Evolutionary conservation across 2,797 vertebrate species (phyloP).

Genomic region (Ispidina picta): DNA sequence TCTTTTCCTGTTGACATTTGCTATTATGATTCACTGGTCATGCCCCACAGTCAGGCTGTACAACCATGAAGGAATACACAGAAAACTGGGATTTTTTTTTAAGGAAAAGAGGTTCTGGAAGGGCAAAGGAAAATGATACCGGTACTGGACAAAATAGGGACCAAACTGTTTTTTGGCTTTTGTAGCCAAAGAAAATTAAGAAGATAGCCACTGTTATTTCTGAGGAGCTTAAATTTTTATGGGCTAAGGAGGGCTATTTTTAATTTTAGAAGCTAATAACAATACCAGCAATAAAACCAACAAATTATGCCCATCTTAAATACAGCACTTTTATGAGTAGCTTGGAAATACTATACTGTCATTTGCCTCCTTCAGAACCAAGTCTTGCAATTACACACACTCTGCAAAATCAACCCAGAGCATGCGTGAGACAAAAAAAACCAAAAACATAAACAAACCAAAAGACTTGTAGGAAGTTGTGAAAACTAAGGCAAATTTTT

Average conservation of each 20-base stretch:
- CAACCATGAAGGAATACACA: not conserved
- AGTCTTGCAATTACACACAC: not conserved
- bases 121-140: not conserved
- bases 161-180: not conserved
- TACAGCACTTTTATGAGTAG: not conserved
- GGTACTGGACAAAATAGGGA: not conserved
- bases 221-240: not conserved
- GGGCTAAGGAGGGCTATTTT: not conserved
- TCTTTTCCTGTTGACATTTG: slow-evolving; percentile 57
- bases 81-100: not conserved
- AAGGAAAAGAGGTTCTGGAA: not conserved
- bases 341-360: not conserved
- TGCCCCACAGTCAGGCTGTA: slow-evolving; percentile 19
- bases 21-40: not conserved
- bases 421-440: not conserved
- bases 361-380: slow-evolving; percentile 11
- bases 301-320: not conserved
- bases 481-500: slow-evolving; percentile 1
- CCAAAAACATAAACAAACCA: not conserved
- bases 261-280: slow-evolving; percentile 8
- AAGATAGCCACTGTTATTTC: not conserved
- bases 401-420: not conserved
- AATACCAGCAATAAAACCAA: not conserved
- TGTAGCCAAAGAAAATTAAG: not conserved
- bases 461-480: not conserved